Conservation (phyloP, 1,140 invertebrate genomes). For the Trachymyrmex septentrionalis region DNA sequence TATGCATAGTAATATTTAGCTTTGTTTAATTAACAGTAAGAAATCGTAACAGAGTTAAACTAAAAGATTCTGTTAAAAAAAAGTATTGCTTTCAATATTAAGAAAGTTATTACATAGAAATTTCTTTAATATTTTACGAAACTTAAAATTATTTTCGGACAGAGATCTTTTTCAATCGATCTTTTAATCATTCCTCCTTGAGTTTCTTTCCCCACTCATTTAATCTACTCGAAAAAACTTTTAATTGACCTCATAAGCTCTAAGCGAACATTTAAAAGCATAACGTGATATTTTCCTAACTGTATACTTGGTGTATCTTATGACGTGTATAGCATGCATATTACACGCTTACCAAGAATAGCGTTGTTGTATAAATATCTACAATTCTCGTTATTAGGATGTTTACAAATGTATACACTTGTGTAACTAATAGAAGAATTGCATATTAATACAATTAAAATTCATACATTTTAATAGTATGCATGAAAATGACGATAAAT, state of each 20-base stretch:
- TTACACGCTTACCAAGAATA: neutral
- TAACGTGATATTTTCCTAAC: neutral
- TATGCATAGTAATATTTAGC: neutral
- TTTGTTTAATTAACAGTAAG: constrained; percentile 9
- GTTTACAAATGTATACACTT: constrained; percentile 2
- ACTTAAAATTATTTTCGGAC: neutral
- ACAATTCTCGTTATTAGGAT: constrained; percentile 30
- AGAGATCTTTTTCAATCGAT: neutral
- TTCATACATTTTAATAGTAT: neutral
- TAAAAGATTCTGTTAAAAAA: neutral
- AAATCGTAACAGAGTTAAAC: neutral
- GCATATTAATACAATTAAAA: neutral
- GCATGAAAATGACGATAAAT: neutral
- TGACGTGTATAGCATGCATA: neutral
- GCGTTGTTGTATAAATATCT: constrained; percentile 9
- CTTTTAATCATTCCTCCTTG: neutral
- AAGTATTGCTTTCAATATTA: constrained; percentile 25
- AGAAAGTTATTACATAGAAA: neutral
- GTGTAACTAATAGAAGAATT: constrained; percentile 13
- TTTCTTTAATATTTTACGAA: neutral
- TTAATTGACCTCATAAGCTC: constrained; percentile 1
- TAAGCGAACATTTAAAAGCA: neutral
- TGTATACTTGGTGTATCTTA: neutral
- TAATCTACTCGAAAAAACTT: neutral
- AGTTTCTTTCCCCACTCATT: neutral